These are phyloP conservation scores for Okamejei kenojei DNA, from an alignment of 2,797 vertebrate species.

Conservation along the genomic window DNA sequence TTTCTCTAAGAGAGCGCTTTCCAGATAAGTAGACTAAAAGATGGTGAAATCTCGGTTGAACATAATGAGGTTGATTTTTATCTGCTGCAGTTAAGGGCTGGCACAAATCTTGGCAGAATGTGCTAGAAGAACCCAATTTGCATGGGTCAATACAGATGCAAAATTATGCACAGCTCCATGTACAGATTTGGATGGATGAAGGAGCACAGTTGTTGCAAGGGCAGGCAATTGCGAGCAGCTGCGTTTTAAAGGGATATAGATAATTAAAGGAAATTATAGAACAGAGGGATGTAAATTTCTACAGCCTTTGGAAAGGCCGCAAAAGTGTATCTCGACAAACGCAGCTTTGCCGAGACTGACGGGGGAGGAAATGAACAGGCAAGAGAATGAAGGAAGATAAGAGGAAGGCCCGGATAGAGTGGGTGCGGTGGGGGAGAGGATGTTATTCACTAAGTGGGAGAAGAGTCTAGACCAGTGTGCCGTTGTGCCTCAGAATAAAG, in stretches of 20 bases:
- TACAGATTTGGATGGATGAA: constrained; percentile 32
- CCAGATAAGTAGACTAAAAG: neutral
- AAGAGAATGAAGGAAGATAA: neutral
- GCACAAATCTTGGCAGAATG: constrained; percentile 5
- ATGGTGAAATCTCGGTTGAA: neutral
- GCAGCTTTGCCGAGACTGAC: neutral
- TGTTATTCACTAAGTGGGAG: too few species aligned
- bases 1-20: neutral
- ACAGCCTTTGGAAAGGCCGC: neutral
- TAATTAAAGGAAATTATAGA: constrained; percentile 29
- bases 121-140: neutral
- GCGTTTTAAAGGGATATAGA: constrained; percentile 23
- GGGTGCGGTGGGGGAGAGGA: too few species aligned
- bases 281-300: neutral
- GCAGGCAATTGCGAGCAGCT: constrained; percentile 13
- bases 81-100: neutral
- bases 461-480: too few species aligned
- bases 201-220: constrained; percentile 11
- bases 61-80: neutral
- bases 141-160: neutral
- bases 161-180: constrained; percentile 30
- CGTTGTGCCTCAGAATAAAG: too few species aligned
- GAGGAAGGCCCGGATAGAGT: too few species aligned
- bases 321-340: neutral
- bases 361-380: neutral